Evolutionary conservation across 1,140 invertebrate genomes (phyloP), one percentile per base, ranked within the genome.

Genomic region (Venustaconcha ellipsiformis): DNA sequence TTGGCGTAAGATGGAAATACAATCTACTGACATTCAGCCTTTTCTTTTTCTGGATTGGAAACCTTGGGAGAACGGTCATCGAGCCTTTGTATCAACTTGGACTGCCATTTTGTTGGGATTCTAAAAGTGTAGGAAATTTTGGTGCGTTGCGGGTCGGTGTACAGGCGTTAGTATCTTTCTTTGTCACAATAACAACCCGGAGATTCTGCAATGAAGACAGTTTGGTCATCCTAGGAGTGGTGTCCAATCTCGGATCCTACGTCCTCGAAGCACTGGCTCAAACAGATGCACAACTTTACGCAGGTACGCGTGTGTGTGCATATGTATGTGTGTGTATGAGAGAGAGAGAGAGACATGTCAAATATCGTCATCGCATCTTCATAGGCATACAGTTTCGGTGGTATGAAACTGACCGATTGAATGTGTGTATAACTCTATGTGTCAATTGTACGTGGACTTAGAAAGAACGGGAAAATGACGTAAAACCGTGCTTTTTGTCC

Each of bases 31-130:
- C 37, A 37, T 26, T 59, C 14, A 59, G 23, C 12, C 37, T 70
- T 14, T n/a, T 30, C 14, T 70, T 23, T 37, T n/a, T 60, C 56
- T 14, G 56, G 14, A 30, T 70, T 17, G 55, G 55, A 5, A 62
- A 30, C n/a, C 57, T 70, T 13, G 69, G 69, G 14, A 26, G 55
- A 26, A 26, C 58, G n/a, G 60, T 23, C 23, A 57, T 70, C 48
- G 69, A 70, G 23, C 26, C 60, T 30, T 70, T 57, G 20, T 70
- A 70, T 20, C 15, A 57, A 1, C 56, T 70, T 55, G 57, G 58
- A 20, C n/a, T 26, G n/a, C 69, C 69, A 23, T 62, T 70, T 26
- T 70, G 69, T 26, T 70, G 56, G n/a, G 60, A 15, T 60, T 23
- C 69, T 15, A 26, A 59, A 20, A 30, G 15, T n/a, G 60, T 70